Percentiles rank a stretch among this genome's conserved stretches.
Conservation (phyloP, 2,888 invertebrate genomes). For the Neria commutata region DNA sequence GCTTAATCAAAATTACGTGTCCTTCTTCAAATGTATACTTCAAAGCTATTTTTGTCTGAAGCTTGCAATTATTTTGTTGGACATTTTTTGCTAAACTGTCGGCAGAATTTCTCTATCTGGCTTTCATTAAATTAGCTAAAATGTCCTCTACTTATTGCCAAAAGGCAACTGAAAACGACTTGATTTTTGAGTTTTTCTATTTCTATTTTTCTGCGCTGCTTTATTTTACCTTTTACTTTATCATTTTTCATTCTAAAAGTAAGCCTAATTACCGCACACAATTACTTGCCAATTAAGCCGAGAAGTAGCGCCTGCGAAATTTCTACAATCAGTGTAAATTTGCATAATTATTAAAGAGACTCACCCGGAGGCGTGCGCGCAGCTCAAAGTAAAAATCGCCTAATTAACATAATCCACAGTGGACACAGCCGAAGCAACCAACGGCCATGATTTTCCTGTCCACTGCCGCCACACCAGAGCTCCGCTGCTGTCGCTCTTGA, state of each 20-base stretch:
- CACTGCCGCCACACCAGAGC: not conserved
- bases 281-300: not conserved
- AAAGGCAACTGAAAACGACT: no score
- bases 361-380: slow-evolving; percentile 15
- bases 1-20: no score
- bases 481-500: slow-evolving; percentile 23
- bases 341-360: slow-evolving; percentile 24
- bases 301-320: no score
- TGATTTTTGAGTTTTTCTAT: not conserved
- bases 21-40: no score
- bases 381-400: slow-evolving; percentile 54
- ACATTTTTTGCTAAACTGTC: no score
- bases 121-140: no score
- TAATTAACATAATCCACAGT: slow-evolving; percentile 55
- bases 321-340: not conserved
- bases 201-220: not conserved
- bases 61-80: no score
- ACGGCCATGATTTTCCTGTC: not conserved
- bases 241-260: not conserved
- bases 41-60: no score
- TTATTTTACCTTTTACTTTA: not conserved
- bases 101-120: no score
- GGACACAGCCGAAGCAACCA: slow-evolving; percentile 45
- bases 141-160: no score
- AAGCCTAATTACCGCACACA: not conserved